phyloP scores from a whole-genome alignment of 2,113 vertebrate genomes.

The Nothobranchius kuhntae region DNA sequence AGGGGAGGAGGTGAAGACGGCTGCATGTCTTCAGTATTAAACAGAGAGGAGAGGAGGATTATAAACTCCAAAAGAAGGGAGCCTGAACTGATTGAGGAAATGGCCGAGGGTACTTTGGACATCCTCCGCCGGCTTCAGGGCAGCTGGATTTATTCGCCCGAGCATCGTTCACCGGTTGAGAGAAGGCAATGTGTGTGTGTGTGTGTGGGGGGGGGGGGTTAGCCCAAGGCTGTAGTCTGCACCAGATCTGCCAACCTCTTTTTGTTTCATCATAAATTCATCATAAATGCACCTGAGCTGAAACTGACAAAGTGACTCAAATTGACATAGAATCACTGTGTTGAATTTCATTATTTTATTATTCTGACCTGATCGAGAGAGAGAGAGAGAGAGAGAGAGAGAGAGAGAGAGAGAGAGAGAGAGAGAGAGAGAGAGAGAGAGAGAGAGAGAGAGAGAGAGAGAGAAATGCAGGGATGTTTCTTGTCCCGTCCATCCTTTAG shows the following conservation, averaged over 20 bases:
- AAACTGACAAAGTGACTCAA: slow-evolving; percentile 13
- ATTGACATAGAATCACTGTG: not conserved
- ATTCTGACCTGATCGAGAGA: not conserved
- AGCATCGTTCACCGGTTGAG: slow-evolving; percentile 44
- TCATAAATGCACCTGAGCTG: slow-evolving; percentile 27
- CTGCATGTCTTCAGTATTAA: slow-evolving; percentile 17
- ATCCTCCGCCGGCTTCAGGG: slow-evolving; percentile 1
- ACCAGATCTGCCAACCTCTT: slow-evolving; percentile 42
- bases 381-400: too few species aligned
- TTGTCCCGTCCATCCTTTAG: too few species aligned
- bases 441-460: too few species aligned
- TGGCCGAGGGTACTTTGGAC: slow-evolving; percentile 1
- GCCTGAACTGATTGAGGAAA: slow-evolving; percentile 3
- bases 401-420: too few species aligned
- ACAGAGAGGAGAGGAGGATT: slow-evolving; percentile 18
- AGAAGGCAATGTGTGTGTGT: slow-evolving; percentile 18
- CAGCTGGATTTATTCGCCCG: slow-evolving; percentile 14
- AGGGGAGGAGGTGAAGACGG: not conserved
- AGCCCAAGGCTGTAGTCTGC: slow-evolving; percentile 45
- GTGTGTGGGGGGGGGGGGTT: slow-evolving; percentile 18
- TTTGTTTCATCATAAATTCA: slow-evolving; percentile 15
- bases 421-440: too few species aligned
- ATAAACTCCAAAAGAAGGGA: slow-evolving; percentile 35
- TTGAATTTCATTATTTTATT: not conserved
- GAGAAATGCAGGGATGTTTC: too few species aligned